Conservation (phyloP, 2,888 invertebrate species). For the Volucella zonaria region DNA sequence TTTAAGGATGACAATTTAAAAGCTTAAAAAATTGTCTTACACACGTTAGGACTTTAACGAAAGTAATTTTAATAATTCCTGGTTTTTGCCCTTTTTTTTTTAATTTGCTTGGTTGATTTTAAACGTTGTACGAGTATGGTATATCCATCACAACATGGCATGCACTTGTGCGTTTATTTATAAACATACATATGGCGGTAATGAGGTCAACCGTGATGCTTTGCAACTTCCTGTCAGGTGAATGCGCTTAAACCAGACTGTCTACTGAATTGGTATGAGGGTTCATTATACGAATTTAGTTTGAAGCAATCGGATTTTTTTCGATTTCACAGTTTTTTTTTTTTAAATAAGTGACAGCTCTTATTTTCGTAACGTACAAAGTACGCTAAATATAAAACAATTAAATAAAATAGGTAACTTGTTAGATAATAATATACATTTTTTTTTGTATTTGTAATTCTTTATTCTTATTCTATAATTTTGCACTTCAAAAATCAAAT, state of each 20-base stretch:
- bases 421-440: too few species aligned
- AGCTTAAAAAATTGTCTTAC: slow-evolving; percentile 15
- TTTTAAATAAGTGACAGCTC: slow-evolving; percentile 48
- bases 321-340: slow-evolving; percentile 26
- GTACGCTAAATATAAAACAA: too few species aligned
- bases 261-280: slow-evolving; percentile 49
- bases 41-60: slow-evolving; percentile 55
- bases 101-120: background rate
- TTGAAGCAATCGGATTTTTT: slow-evolving; percentile 15
- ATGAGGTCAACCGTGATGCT: slow-evolving; percentile 59
- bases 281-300: slow-evolving; percentile 50
- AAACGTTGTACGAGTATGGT: too few species aligned
- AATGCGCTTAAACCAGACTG: slow-evolving; percentile 53
- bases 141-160: slow-evolving; percentile 47
- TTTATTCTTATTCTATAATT: too few species aligned
- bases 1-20: slow-evolving; percentile 45
- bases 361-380: slow-evolving; percentile 30
- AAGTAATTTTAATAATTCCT: slow-evolving; percentile 62
- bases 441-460: too few species aligned
- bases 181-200: slow-evolving; percentile 31
- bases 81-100: slow-evolving; percentile 9
- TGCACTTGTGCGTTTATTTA: slow-evolving; percentile 5
- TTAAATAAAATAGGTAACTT: too few species aligned
- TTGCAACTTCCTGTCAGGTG: slow-evolving; percentile 50
- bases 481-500: too few species aligned